Evolutionary conservation across 2,113 vertebrate genomes (phyloP), one percentile per base, ranked within the genome.

Genomic region (Paraplagusia blochii): DNA sequence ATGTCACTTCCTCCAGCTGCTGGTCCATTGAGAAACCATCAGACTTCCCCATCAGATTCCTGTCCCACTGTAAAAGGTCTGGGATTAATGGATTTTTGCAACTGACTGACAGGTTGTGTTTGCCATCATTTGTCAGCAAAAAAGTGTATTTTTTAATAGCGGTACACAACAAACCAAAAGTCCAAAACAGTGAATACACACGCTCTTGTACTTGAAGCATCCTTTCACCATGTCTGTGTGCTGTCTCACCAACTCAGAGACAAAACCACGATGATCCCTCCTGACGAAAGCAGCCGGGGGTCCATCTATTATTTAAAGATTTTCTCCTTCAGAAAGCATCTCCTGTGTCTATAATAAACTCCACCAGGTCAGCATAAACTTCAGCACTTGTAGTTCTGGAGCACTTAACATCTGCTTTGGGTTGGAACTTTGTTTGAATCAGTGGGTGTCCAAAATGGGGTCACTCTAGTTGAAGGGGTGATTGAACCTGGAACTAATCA

Each of bases 281-380:
- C 67, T 57, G 72, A 79, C 72, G 82, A 88, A 85, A 83, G 83
- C 81, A 87, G 84, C 84, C 85, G 83, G 87, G 74, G 77, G 79
- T 86, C 87, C 82, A 91, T 91, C 77, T 87, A 92, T 91, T 88
- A 92, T 92, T 92, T 89, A 91, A 83, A 85, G 62, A 67, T 84
- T 82, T 83, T 81, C 82, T 82, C 88, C 79, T 80, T 85, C 81
- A 83, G 76, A 85, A 88, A 81, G 84, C 82, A 59, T 85, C 82
- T 85, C 68, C 74, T 77, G 84, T 87, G 89, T 88, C 90, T 90
- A 89, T 87, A 85, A 85, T 86, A 82, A 87, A 88, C 83, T 72
- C 71, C 68, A 80, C 77, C 49, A 68, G 63, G 74, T 83, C 85
- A 82, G 81, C 86, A 84, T 59, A 88, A 85, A 80, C 66, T 38